phyloP scores from a whole-genome alignment of 1,140 invertebrate genomes.

The Thalassaphorura encarpata region DNA sequence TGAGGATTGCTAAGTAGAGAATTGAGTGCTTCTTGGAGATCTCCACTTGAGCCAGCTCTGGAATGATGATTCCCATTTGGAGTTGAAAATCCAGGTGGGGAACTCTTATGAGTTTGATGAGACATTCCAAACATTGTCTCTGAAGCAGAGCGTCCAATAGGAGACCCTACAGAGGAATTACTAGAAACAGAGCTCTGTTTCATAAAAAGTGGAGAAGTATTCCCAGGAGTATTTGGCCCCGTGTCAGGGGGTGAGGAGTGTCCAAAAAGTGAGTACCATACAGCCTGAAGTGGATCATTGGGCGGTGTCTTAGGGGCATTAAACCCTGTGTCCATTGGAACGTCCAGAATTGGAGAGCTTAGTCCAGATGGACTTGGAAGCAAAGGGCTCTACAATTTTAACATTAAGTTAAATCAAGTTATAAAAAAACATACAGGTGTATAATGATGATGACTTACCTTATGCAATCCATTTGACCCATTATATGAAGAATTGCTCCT shows the following conservation, averaged over 20 bases:
- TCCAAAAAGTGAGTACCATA: constrained; percentile 33
- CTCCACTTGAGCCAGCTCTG: constrained; percentile 21
- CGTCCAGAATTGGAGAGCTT: constrained; percentile 25
- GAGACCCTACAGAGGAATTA: constrained; percentile 15
- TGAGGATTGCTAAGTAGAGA: constrained; percentile 37
- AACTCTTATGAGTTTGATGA: background rate
- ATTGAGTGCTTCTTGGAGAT: constrained; percentile 36
- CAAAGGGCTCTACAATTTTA: constrained; percentile 27
- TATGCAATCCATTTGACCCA: constrained; percentile 25
- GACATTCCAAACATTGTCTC: constrained; percentile 13
- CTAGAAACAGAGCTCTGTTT: constrained; percentile 9
- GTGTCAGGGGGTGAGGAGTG: constrained; percentile 26
- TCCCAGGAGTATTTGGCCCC: constrained; percentile 23
- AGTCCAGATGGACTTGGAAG: constrained; percentile 30
- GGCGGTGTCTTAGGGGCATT: constrained; percentile 27
- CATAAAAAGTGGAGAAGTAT: constrained; percentile 31
- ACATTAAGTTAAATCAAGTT: background rate
- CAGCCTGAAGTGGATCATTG: constrained; percentile 31
- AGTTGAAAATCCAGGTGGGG: constrained; percentile 25
- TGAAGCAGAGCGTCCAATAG: constrained; percentile 12
- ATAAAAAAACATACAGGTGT: background rate
- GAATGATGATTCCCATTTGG: constrained; percentile 19
- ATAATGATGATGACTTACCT: constrained; percentile 12
- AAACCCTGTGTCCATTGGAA: constrained; percentile 32
- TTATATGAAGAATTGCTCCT: constrained; percentile 8